Evolutionary conservation across 2,888 invertebrate species (phyloP).

Genomic region (Alloscopus bannaensis): DNA sequence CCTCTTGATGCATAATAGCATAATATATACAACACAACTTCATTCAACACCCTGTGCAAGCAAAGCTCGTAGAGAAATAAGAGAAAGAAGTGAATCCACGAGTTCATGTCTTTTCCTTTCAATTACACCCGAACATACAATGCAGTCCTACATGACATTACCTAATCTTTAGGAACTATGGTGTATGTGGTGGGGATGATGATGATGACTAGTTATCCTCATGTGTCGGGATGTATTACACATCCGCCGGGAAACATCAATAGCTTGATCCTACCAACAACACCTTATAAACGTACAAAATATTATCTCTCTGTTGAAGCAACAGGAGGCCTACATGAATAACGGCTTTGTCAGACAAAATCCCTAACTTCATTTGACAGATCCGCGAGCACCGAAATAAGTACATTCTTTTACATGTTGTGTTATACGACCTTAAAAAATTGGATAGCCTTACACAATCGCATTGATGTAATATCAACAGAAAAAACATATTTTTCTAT

Average conservation of each 20-base stretch:
- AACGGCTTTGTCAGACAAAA: too few species aligned
- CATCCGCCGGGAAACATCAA: constrained; percentile 49
- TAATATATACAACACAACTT: not conserved
- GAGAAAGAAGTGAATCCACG: too few species aligned
- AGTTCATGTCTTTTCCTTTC: constrained; percentile 29
- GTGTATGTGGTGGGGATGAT: constrained; percentile 31
- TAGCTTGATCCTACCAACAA: constrained; percentile 26
- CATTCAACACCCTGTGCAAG: not conserved
- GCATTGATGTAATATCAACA: too few species aligned
- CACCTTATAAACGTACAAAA: constrained; percentile 3
- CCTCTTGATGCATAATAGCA: constrained; percentile 14
- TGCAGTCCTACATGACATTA: constrained; percentile 44
- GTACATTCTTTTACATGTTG: too few species aligned
- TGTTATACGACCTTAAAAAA: too few species aligned
- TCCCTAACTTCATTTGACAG: too few species aligned
- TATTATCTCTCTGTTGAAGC: constrained; percentile 25
- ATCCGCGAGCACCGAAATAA: too few species aligned
- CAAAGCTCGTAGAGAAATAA: not conserved
- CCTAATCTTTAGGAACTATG: constrained; percentile 41
- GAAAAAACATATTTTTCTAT: not conserved
- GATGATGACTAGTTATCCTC: constrained; percentile 22
- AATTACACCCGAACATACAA: constrained; percentile 44
- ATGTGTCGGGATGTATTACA: constrained; percentile 57
- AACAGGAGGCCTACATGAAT: constrained; percentile 43
- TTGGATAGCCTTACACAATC: too few species aligned